These are phyloP conservation scores for Ommatoiulus sabulosus DNA, from an alignment of 2,888 invertebrate species.

Conservation along the genomic window DNA sequence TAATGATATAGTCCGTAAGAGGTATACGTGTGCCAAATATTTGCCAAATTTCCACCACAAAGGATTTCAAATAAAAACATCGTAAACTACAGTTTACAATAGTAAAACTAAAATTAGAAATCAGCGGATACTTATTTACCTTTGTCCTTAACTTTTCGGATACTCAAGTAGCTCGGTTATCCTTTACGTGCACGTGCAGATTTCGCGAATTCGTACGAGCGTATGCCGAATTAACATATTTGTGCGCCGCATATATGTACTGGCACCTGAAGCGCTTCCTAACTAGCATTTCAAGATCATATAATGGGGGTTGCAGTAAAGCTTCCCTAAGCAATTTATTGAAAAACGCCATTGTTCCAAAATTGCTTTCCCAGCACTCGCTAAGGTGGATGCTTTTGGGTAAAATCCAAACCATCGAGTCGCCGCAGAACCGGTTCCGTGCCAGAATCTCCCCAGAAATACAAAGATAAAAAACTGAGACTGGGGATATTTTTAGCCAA, in stretches of 20 bases:
- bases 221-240: neutral
- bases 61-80: neutral
- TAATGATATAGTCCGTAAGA: no score
- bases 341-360: slow-evolving; percentile 27
- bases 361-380: neutral
- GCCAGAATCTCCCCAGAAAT: neutral
- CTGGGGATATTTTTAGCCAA: neutral
- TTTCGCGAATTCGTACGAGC: neutral
- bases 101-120: neutral
- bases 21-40: no score
- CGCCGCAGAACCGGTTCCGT: neutral
- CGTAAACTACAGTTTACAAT: neutral
- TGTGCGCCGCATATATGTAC: neutral
- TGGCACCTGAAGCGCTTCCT: neutral
- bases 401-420: neutral
- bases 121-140: neutral
- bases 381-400: neutral
- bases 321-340: slow-evolving; percentile 15
- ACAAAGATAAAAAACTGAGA: neutral
- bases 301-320: neutral
- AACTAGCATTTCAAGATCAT: neutral
- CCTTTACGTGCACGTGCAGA: neutral
- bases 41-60: no score
- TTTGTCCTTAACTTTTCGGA: neutral
- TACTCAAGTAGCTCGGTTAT: neutral